Conservation (phyloP, 2,888 invertebrate genomes). For the Leucania comma region DNA sequence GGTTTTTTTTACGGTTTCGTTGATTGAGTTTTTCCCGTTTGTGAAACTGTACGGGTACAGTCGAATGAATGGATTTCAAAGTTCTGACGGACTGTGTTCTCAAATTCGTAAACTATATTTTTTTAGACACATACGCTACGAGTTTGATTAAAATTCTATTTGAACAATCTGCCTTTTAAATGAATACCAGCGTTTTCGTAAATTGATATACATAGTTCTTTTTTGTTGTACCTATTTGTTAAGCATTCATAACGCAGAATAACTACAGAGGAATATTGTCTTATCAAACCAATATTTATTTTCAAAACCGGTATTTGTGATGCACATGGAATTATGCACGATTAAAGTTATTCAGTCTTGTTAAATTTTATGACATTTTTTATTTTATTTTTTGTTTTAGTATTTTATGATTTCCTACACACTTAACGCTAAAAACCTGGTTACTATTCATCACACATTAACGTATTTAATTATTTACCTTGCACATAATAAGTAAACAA, state of each 20-base stretch:
- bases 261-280: background rate
- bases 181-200: background rate
- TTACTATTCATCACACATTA: too few relatives aligned
- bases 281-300: too few relatives aligned
- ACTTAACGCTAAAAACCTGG: too few relatives aligned
- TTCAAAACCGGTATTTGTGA: too few relatives aligned
- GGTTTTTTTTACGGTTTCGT: conserved; percentile 17
- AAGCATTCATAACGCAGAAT: background rate
- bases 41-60: background rate
- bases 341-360: too few relatives aligned
- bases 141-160: background rate
- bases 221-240: background rate
- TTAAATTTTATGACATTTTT: too few relatives aligned
- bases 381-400: too few relatives aligned
- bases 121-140: background rate
- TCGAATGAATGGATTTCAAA: background rate
- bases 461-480: too few relatives aligned
- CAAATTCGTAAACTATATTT: background rate
- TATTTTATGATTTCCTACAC: too few relatives aligned
- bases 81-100: background rate
- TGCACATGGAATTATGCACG: too few relatives aligned
- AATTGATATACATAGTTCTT: background rate
- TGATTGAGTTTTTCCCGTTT: conserved; percentile 13
- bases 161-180: background rate
- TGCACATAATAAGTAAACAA: too few relatives aligned